phyloP scores from a whole-genome alignment of 1,140 invertebrate genomes.

The Chelonus insularis region DNA sequence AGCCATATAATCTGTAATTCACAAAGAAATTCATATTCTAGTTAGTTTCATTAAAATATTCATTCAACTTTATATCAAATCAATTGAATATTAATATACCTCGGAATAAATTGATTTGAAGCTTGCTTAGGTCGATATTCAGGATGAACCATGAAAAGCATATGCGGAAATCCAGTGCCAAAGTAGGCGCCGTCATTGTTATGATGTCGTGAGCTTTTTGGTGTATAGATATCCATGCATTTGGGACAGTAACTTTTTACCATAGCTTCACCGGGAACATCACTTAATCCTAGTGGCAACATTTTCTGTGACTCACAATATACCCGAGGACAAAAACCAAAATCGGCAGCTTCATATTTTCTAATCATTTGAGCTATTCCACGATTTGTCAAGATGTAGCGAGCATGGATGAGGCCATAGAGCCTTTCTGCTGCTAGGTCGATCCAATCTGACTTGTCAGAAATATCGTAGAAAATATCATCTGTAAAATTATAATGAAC shows the following conservation, averaged over 20 bases:
- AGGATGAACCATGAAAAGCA: constrained; percentile 99
- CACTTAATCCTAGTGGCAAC: constrained; percentile 96
- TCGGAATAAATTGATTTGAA: constrained; percentile 95
- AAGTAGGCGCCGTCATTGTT: constrained; percentile 99
- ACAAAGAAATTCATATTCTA: constrained; percentile 26
- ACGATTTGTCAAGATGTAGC: constrained; percentile 98
- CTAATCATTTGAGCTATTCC: constrained; percentile 99
- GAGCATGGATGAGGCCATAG: constrained; percentile 99
- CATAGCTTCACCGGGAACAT: constrained; percentile 99
- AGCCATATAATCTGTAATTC: constrained; percentile 92
- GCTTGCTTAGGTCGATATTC: constrained; percentile 97
- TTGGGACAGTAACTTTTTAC: constrained; percentile 99
- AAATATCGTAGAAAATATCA: constrained; percentile 92
- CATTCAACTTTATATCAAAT: too few relatives aligned
- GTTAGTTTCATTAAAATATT: too few relatives aligned
- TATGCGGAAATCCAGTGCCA: constrained; percentile 99
- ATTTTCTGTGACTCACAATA: constrained; percentile 98
- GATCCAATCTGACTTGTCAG: constrained; percentile 97
- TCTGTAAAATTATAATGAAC: too few relatives aligned
- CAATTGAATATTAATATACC: too few relatives aligned
- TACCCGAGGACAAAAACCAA: constrained; percentile 94
- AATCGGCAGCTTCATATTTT: constrained; percentile 98
- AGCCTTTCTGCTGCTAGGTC: constrained; percentile 99
- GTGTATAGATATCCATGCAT: constrained; percentile 99
- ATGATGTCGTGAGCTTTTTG: constrained; percentile 98